Evolutionary conservation across 2,797 vertebrate genomes (phyloP).

Genomic region (Siniperca undulata): DNA sequence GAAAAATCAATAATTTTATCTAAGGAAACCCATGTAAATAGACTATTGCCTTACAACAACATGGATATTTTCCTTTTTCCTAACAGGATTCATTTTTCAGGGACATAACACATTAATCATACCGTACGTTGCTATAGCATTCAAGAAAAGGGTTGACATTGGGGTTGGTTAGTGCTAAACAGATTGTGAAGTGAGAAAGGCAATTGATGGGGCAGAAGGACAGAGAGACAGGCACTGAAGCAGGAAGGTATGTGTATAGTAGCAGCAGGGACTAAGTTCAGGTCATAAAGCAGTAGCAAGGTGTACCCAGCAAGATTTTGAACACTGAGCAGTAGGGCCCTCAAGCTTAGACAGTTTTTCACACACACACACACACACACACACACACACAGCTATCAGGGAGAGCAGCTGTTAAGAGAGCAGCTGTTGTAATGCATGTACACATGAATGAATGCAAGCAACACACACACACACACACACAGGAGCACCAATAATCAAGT

Average conservation of each 20-base stretch:
- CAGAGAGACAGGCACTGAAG: not conserved
- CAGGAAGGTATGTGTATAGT: not conserved
- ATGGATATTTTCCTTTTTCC: not conserved
- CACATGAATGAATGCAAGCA: slow-evolving; percentile 53
- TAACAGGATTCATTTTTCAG: not conserved
- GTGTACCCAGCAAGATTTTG: slow-evolving; percentile 25
- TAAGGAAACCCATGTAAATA: not conserved
- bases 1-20: not conserved
- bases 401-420: slow-evolving; percentile 76
- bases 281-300: slow-evolving; percentile 29
- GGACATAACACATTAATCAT: not conserved
- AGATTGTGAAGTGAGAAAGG: slow-evolving; percentile 13
- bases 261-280: slow-evolving; percentile 1
- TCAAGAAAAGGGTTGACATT: slow-evolving; percentile 8
- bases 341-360: slow-evolving; percentile 36
- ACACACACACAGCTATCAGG: slow-evolving; percentile 41
- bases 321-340: slow-evolving; percentile 23
- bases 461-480: slow-evolving; percentile 33
- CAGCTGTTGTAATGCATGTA: slow-evolving; percentile 72
- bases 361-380: slow-evolving; percentile 23
- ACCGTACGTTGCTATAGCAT: not conserved
- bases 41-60: not conserved
- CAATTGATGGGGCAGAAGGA: not conserved
- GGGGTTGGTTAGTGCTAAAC: not conserved
- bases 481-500: slow-evolving; percentile 14